Evolutionary conservation across 2,888 invertebrate genomes (phyloP).

Genomic region (Protonemura montana): DNA sequence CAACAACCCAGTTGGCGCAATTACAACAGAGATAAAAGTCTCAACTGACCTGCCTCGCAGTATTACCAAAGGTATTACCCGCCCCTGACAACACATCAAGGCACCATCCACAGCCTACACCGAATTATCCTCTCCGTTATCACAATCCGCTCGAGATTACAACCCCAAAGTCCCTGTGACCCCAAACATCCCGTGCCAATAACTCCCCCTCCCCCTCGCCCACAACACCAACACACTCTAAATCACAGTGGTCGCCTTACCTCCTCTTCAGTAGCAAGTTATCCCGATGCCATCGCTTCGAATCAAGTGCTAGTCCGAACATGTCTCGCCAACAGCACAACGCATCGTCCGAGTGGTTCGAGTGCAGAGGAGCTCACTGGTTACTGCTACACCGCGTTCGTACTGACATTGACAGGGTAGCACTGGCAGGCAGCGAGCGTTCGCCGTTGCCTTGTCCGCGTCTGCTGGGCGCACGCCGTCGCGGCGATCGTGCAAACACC

Average conservation of each 20-base stretch:
- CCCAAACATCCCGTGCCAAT: not conserved
- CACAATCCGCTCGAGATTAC: not conserved
- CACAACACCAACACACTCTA: not conserved
- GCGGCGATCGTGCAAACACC: not conserved
- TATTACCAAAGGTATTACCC: no score
- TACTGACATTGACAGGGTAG: constrained; percentile 1
- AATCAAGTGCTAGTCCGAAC: constrained; percentile 69
- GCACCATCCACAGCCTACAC: no score
- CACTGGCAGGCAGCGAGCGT: not conserved
- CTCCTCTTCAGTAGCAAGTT: constrained; percentile 57
- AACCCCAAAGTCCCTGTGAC: not conserved
- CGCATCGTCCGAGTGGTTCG: no score
- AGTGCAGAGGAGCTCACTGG: no score
- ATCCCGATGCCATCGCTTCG: constrained; percentile 66
- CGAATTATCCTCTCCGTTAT: not conserved
- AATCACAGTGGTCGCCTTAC: constrained; percentile 53
- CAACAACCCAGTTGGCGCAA: not conserved
- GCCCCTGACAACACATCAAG: no score
- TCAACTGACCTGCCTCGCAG: no score
- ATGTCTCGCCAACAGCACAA: constrained; percentile 55
- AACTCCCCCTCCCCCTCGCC: not conserved
- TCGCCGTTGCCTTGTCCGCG: not conserved
- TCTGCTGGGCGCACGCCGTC: not conserved
- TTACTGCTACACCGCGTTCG: not conserved
- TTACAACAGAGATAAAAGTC: not conserved